These are phyloP conservation scores for Nomada hirtipes DNA, from an alignment of 2,888 invertebrate genomes.

Conservation along the genomic window DNA sequence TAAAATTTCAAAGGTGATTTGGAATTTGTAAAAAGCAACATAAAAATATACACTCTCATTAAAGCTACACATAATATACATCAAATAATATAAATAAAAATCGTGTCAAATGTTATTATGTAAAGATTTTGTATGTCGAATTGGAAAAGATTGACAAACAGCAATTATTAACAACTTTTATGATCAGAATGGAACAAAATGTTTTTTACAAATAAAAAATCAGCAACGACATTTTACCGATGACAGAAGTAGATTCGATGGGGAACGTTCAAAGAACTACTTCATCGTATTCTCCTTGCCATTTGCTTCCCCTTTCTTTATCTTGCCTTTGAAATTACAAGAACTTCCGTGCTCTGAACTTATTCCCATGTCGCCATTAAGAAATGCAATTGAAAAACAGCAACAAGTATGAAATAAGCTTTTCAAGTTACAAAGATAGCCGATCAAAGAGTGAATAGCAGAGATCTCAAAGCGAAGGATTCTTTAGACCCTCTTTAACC, in stretches of 20 bases:
- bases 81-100: background rate
- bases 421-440: conserved; percentile 35
- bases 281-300: background rate
- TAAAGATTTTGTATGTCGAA: too few relatives aligned
- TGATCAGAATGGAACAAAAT: too few relatives aligned
- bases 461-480: conserved; percentile 38
- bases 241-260: background rate
- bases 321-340: conserved; percentile 15
- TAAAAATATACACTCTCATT: too few relatives aligned
- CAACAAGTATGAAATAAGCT: conserved; percentile 37
- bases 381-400: conserved; percentile 37
- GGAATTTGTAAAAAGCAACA: too few relatives aligned
- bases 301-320: conserved; percentile 4
- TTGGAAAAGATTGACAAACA: too few relatives aligned
- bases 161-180: too few relatives aligned
- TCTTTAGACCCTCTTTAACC: conserved; percentile 33
- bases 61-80: background rate
- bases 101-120: background rate
- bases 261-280: background rate
- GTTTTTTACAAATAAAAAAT: too few relatives aligned
- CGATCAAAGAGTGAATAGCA: conserved; percentile 42
- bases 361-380: conserved; percentile 24
- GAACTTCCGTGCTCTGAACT: background rate
- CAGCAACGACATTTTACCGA: too few relatives aligned
- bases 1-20: background rate